Evolutionary conservation across 2,113 vertebrate genomes (phyloP), one percentile per base, ranked within the genome.

Genomic region (Apodemus speciosus): DNA sequence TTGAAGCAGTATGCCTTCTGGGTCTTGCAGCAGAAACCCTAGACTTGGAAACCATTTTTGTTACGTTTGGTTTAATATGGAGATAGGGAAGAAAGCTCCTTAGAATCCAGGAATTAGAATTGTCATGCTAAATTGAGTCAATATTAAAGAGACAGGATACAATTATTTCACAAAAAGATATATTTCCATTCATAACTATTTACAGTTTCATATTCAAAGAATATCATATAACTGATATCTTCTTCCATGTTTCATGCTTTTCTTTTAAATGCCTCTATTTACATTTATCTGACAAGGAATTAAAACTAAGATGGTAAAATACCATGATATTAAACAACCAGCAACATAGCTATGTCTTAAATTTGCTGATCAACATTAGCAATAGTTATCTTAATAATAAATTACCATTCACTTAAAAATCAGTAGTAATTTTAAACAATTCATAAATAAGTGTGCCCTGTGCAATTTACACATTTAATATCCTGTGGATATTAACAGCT

Each of bases 161-260:
- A 93, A 32, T 43, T 77, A 38, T 94, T 97, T 97, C 95, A 95
- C 94, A 97, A 96, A 97, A 97, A 97, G 88, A 96, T 95, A 95
- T 91, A 96, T 71, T 97, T 98, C 94, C 92, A 97, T 96, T 96
- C 95, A 96, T 84, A 58, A 85, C 89, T 97, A 97, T 98, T 97
- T 98, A 98, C 98, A 99, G 30, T 35, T 97, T 97, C 88, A 90
- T 96, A 97, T 96, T 97, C 98, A 97, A 97, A 85, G 96, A 99
- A 96, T 98, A 99, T 98, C 98, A 97, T 97, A 98, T 96, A 98
- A 95, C 97, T 97, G 97, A 98, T 46, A 76, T 75, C 92, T 96
- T 97, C 90, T 96, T 88, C 89, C 89, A 72, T 93, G 75, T 95
- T 89, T 97, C 90, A 90, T 93, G 95, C 94, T 94, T 86, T 92